phyloP scores from a whole-genome alignment of 1,140 invertebrate species.

The Drosophila nasuta region DNA sequence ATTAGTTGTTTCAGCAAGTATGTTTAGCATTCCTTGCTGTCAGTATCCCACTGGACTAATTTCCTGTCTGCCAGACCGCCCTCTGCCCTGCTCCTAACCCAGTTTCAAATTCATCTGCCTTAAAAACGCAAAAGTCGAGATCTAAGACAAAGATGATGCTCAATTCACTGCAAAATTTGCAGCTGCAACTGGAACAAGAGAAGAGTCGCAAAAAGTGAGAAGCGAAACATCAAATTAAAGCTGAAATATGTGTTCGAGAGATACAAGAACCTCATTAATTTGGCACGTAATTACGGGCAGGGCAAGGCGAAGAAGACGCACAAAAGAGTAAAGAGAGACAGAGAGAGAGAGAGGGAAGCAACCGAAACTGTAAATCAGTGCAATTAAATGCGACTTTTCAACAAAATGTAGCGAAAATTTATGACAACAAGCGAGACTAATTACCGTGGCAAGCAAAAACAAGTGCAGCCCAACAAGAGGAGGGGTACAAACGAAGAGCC shows the following conservation, averaged over 20 bases:
- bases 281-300: constrained; percentile 63
- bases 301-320: constrained; percentile 17
- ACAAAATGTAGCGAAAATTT: constrained; percentile 67
- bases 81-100: not conserved
- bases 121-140: not conserved
- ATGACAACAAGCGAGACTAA: constrained; percentile 76
- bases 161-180: constrained; percentile 9
- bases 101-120: constrained; percentile 10
- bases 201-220: constrained; percentile 14
- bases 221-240: constrained; percentile 43
- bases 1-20: not conserved
- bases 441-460: constrained; percentile 41
- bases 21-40: not conserved
- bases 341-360: not conserved
- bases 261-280: constrained; percentile 71
- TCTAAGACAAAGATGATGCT: constrained; percentile 11
- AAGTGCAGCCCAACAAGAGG: constrained; percentile 22
- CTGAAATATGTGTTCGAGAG: constrained; percentile 55
- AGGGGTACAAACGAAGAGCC: not conserved
- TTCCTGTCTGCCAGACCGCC: constrained; percentile 28
- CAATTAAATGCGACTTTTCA: constrained; percentile 81
- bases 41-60: not conserved
- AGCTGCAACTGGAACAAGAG: constrained; percentile 16
- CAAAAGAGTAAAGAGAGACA: constrained; percentile 1
- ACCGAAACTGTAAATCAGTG: constrained; percentile 74